Evolutionary conservation across 2,888 invertebrate species (phyloP).

Genomic region (Leucozona laternaria): DNA sequence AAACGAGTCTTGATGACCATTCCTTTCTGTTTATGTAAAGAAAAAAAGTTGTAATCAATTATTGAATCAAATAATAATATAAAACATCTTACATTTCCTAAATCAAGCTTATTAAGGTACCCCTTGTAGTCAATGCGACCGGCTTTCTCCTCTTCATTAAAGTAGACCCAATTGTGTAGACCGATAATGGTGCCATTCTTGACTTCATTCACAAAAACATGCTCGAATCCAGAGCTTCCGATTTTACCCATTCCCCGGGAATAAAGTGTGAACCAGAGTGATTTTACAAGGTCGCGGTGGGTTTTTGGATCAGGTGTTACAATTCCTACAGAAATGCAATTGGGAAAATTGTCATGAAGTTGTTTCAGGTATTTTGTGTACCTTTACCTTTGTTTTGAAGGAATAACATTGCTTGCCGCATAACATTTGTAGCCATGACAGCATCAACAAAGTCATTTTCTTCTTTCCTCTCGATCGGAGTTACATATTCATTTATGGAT

Average conservation of each 20-base stretch:
- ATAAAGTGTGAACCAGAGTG: constrained; percentile 92
- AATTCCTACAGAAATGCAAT: constrained; percentile 83
- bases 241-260: constrained; percentile 91
- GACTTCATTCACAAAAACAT: constrained; percentile 94
- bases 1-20: constrained; percentile 89
- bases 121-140: constrained; percentile 91
- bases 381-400: constrained; percentile 85
- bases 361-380: background rate
- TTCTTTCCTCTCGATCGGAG: constrained; percentile 89
- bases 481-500: constrained; percentile 90
- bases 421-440: constrained; percentile 90
- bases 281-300: constrained; percentile 89
- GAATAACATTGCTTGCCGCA: constrained; percentile 86
- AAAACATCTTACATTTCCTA: constrained; percentile 87
- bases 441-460: constrained; percentile 92
- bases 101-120: constrained; percentile 88
- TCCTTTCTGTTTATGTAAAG: constrained; percentile 87
- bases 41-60: background rate
- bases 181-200: constrained; percentile 92
- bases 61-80: background rate
- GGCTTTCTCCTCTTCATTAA: constrained; percentile 89
- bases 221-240: constrained; percentile 96
- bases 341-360: background rate
- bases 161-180: constrained; percentile 96
- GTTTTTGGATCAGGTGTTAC: constrained; percentile 88